Evolutionary conservation across 1,140 invertebrate genomes (phyloP).

Genomic region (Orchesella cincta): DNA sequence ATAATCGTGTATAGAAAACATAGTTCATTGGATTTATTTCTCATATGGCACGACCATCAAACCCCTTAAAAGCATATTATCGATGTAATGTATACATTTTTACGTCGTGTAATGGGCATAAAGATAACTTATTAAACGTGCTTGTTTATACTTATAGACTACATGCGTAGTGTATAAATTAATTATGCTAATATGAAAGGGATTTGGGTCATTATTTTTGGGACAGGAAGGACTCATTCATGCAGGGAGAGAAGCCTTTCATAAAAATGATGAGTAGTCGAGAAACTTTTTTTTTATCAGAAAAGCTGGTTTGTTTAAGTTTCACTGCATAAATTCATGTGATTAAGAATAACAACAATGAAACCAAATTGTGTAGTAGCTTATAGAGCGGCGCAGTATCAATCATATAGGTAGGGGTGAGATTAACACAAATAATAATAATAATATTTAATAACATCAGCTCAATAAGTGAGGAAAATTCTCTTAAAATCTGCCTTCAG

Average conservation of each 20-base stretch:
- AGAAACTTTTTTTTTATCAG: background rate
- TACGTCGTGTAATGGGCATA: background rate
- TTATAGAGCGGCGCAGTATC: background rate
- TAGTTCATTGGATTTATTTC: too few relatives aligned
- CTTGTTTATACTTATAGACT: background rate
- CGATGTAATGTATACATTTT: background rate
- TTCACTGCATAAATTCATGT: slow-evolving; percentile 9
- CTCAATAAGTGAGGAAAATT: too few relatives aligned
- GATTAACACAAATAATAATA: slow-evolving; percentile 2
- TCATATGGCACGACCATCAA: background rate
- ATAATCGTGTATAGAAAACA: too few relatives aligned
- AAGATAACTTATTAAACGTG: background rate
- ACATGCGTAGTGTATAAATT: background rate
- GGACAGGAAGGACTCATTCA: slow-evolving; percentile 17
- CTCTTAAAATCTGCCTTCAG: too few relatives aligned
- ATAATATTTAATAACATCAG: background rate
- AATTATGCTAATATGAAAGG: background rate
- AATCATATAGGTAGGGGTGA: background rate
- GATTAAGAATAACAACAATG: background rate
- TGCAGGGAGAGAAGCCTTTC: slow-evolving; percentile 4
- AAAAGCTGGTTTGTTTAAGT: background rate
- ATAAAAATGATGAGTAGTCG: background rate
- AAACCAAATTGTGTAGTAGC: background rate
- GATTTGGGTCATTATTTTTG: slow-evolving; percentile 18
- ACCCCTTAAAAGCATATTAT: background rate